Base-by-base conservation (phyloP, 2,888 invertebrate species). In the Drosophila nr. perissopoda region DNA sequence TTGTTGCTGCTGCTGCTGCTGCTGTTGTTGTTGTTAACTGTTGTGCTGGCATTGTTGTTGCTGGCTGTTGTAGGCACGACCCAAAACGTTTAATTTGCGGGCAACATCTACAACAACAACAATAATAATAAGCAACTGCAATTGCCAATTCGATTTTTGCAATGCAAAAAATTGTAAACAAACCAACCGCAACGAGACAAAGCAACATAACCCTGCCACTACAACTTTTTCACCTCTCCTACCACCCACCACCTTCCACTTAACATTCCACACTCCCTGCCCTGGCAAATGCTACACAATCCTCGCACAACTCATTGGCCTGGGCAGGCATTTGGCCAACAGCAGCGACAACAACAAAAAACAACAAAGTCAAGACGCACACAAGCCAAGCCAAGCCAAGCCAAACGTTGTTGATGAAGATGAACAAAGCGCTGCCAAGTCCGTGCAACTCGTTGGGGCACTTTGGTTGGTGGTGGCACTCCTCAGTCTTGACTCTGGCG, bases 81-180 rank as follows among this genome's bases (percentile, higher is more conserved):
- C 76, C 76, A 83, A 83, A 86, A 68, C 82, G 74, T 83, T 83
- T 87, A 83, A 79, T 83, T 83, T 87, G 76, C 62, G 68, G 59
- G 36, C 70, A 72, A 54, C 59, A 72, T 29, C 71, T 68, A 59
- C 66, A 61, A 46, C 66, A 49, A 33, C 51, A 61, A 52, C 38
- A 52, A 53, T 21, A 58, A 59, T 42, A 62, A 60, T 29, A 60
- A 48, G 40, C 70, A 63, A 79, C 62, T 74, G 67, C 80, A 79
- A 54, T 68, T 68, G 76, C 54, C 59, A 74, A 68, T 82, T 79
- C 68, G 82, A 79, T 77, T 79, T 82, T 69, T 77, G 82, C 70
- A 79, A 81, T 67, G 83, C 72, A 72, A 82, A 74, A 74, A 79
- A 58, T 77, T 79, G 61, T 80, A 74, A 77, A 65, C 58, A 83